Evolutionary conservation across 2,888 invertebrate genomes (phyloP), one percentile per base, ranked within the genome.

Genomic region (Euplagia quadripunctaria): DNA sequence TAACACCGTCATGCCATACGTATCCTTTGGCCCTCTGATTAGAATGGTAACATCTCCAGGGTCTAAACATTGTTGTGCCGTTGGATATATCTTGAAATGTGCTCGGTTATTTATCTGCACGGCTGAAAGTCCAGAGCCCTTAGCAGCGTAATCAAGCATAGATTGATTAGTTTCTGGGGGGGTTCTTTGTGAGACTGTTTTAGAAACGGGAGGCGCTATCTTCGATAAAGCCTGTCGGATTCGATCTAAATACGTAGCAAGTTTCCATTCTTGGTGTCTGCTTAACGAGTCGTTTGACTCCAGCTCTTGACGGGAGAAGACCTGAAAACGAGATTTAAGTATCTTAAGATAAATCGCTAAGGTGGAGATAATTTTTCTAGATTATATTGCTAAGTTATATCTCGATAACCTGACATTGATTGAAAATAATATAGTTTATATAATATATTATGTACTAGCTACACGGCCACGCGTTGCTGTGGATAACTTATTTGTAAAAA

Each of bases 101-200:
- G 96, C 94, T 88, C 96, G 96, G 76, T 94, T 94, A 74, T 96
- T 93, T 68, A 96, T 92, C 88, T 96, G 96, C 46, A 96, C 96
- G 55, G 96, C 96, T 55, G 96, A 91, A 41, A 97, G 88, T 1
- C 97, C 97, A 88, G 97, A 96, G 14, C 97, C 97, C 87, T 96
- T 94, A 0, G 96, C 97, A 4, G 96, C 93, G 84, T 97, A 97
- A 82, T 96, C 95, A 5, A 96, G 90, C 12, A 96, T 95, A 77
- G 92, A 93, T 76, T 94, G 93, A 72, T 90, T 85, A 17, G 89
- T 88, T 85, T 94, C 94, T 55, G 93, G 90, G 4, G 94, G 91
- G 14, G 91, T 91, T 84, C 91, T 89, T 81, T 92, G 94, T 17
- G 91, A 92, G 41, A 88, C 84, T 58, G 92, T 91, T 76, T 92